phyloP scores from a whole-genome alignment of 1,140 invertebrate genomes.

The Muscidifurax raptorellus region DNA sequence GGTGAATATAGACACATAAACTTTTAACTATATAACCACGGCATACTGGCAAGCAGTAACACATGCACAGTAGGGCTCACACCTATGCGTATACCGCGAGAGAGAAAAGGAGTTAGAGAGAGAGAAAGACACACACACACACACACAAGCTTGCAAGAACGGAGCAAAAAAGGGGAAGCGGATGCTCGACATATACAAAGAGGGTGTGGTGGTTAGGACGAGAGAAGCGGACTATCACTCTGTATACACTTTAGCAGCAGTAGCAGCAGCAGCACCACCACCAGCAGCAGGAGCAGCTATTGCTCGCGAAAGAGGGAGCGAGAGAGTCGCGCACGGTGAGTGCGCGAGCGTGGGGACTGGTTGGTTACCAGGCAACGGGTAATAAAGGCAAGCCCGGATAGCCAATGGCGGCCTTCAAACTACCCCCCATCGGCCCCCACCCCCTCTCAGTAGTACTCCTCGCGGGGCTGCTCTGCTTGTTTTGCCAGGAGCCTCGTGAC shows the following conservation, averaged over 20 bases:
- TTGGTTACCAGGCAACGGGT: conserved; percentile 73
- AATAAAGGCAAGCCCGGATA: conserved; percentile 72
- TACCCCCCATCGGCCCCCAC: background rate
- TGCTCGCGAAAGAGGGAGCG: background rate
- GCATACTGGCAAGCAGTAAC: conserved; percentile 43
- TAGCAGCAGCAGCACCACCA: background rate
- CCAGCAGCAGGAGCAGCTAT: background rate
- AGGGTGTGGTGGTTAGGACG: conserved; percentile 56
- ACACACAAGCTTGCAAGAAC: conserved; percentile 51
- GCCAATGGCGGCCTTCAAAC: conserved; percentile 74
- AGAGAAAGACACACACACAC: too few species aligned
- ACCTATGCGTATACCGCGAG: background rate
- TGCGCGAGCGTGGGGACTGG: conserved; percentile 55
- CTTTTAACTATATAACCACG: background rate
- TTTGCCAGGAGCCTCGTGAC: conserved; percentile 14
- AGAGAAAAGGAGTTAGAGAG: conserved; percentile 14
- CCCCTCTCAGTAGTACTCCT: background rate
- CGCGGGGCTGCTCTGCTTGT: conserved; percentile 1
- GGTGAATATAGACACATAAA: background rate
- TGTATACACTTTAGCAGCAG: background rate
- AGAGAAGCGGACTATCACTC: conserved; percentile 35
- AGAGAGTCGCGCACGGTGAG: conserved; percentile 54
- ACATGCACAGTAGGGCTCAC: conserved; percentile 24
- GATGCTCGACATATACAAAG: conserved; percentile 58
- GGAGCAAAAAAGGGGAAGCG: conserved; percentile 40